phyloP scores from a whole-genome alignment of 2,113 vertebrate genomes.

The Arothron firmamentum region DNA sequence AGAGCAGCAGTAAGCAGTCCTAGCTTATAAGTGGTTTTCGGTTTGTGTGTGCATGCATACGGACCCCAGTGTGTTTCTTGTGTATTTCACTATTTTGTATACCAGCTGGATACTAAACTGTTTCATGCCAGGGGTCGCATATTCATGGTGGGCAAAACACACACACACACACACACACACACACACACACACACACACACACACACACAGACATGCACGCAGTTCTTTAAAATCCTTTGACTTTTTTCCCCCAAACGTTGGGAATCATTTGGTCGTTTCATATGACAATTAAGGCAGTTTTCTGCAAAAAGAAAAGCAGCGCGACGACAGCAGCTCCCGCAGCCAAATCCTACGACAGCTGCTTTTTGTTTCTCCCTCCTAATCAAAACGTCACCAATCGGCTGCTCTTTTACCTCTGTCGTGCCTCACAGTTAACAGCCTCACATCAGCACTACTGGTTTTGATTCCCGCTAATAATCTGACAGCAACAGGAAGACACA shows the following conservation, averaged over 20 bases:
- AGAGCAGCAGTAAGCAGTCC: constrained; percentile 35
- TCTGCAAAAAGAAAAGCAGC: constrained; percentile 32
- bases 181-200: too few species aligned
- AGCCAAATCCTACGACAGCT: constrained; percentile 11
- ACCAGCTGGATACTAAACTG: constrained; percentile 32
- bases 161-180: background rate
- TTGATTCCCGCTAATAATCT: constrained; percentile 1
- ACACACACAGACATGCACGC: too few species aligned
- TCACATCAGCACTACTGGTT: constrained; percentile 3
- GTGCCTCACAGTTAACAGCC: constrained; percentile 19
- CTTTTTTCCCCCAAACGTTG: constrained; percentile 29
- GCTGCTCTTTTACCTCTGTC: constrained; percentile 1
- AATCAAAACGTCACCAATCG: constrained; percentile 22
- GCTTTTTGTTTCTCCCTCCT: constrained; percentile 4
- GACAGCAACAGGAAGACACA: constrained; percentile 2
- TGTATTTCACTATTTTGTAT: constrained; percentile 27
- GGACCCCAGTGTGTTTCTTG: constrained; percentile 2
- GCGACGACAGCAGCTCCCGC: constrained; percentile 1
- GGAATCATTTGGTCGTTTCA: constrained; percentile 55
- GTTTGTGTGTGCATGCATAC: constrained; percentile 1
- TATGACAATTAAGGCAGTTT: constrained; percentile 40
- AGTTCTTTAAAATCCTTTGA: constrained; percentile 3
- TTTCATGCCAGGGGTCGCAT: constrained; percentile 40
- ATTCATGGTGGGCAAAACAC: constrained; percentile 47
- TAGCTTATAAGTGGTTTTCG: constrained; percentile 2